phyloP scores from a whole-genome alignment of 1,140 invertebrate genomes.

The Drosophila novamexicana region DNA sequence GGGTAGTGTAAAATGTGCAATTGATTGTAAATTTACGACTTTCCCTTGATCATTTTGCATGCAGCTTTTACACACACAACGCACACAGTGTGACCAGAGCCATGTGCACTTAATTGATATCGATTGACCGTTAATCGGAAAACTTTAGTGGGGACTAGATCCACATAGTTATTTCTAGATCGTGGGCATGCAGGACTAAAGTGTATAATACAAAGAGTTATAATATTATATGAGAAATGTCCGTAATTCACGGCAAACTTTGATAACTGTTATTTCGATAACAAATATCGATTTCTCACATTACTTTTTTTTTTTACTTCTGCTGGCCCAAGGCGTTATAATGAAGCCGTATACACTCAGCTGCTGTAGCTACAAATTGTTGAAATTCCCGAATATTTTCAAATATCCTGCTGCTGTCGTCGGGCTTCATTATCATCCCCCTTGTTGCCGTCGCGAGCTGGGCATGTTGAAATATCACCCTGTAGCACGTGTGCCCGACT shows the following conservation, averaged over 20 bases:
- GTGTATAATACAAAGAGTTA: not conserved
- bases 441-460: not conserved
- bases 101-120: conserved; percentile 37
- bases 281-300: not conserved
- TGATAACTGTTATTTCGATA: not conserved
- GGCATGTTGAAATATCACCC: conserved; percentile 29
- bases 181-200: no score
- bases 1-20: conserved; percentile 51
- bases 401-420: conserved; percentile 1
- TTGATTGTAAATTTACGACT: conserved; percentile 51
- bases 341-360: conserved; percentile 8
- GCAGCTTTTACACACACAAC: conserved; percentile 1
- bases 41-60: conserved; percentile 20
- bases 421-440: conserved; percentile 29
- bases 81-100: conserved; percentile 35
- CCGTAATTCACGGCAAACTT: not conserved
- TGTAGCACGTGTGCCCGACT: conserved; percentile 34
- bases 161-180: not conserved
- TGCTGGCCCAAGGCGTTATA: not conserved
- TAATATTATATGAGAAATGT: not conserved
- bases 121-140: not conserved
- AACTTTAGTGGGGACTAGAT: not conserved
- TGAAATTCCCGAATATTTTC: conserved; percentile 2
- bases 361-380: not conserved
- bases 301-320: not conserved